Evolutionary conservation across 2,797 vertebrate species (phyloP).

Genomic region (Acanthopagrus latus): DNA sequence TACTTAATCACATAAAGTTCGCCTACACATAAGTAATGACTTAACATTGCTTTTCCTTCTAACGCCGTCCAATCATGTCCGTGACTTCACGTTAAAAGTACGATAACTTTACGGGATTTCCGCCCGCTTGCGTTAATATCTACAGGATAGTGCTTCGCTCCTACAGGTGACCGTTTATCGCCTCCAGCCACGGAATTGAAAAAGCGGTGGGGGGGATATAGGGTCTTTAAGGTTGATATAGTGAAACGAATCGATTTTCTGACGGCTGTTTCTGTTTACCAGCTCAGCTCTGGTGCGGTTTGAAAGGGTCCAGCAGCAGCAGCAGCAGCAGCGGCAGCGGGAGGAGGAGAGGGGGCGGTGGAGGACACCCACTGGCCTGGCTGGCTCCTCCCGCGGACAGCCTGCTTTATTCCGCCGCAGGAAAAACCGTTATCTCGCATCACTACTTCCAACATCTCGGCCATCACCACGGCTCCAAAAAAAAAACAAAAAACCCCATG

Average conservation of each 20-base stretch:
- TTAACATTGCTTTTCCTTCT: neutral
- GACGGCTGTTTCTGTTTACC: constrained; percentile 32
- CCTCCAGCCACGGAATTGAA: neutral
- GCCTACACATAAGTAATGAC: rapidly evolving
- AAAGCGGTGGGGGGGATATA: rapidly evolving
- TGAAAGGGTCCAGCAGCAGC: constrained; percentile 27
- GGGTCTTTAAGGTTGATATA: neutral
- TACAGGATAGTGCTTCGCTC: neutral
- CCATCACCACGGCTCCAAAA: constrained; percentile 12
- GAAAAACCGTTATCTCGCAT: constrained; percentile 82
- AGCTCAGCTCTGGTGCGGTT: constrained; percentile 24
- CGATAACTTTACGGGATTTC: neutral
- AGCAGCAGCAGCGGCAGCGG: constrained; percentile 4
- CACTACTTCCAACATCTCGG: constrained; percentile 60
- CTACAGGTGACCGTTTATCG: constrained; percentile 50
- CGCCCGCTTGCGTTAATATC: neutral
- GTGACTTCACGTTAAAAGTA: neutral
- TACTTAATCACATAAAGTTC: neutral
- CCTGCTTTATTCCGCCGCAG: constrained; percentile 63
- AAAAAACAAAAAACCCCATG: neutral
- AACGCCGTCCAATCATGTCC: rapidly evolving
- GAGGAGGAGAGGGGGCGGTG: neutral
- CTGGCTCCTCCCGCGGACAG: constrained; percentile 78
- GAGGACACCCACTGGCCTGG: constrained; percentile 15
- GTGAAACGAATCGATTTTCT: constrained; percentile 33